Base-by-base conservation (phyloP, 2,797 vertebrate genomes). In the Spea hammondii region DNA sequence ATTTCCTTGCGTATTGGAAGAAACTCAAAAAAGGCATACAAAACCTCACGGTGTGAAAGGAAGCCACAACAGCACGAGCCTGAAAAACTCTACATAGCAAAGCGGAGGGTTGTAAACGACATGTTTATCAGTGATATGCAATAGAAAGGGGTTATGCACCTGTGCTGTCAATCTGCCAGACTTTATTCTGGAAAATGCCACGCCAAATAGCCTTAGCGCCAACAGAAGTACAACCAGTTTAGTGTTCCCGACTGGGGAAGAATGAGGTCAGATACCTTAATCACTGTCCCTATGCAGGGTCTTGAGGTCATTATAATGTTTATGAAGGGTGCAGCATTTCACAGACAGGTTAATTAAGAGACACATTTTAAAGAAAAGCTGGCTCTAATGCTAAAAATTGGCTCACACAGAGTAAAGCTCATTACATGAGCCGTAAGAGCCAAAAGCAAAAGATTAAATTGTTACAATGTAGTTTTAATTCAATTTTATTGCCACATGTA, bases 61-160 rank as follows among this genome's bases (percentile, higher is more conserved):
- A 86, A 84, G 85, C 85, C 83, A 80, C 73, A 76, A 70, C 53
- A 46, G 60, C 83, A 78, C 86, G 86, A 84, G 79, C 70, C 85
- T 83, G 84, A 83, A 85, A 69, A 88, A 32, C 17, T 14, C 6
- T 69, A 69, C 17, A 51, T 9, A 79, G 82, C 79, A 82, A 7
- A 9, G 83, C 2, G 78, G 79, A 84, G 78, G 75, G 9, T 59
- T 64, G 74, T 70, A 12, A 32, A 48, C 55, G 13, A 47, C 47
- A 67, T 3, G 7, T 79, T 84, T 72, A 79, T 83, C 82, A 82
- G 72, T 81, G 83, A 87, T 44, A 79, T 57, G 71, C 50, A 45
- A 66, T 50, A 62, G 50, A 59, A 32, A 70, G 45, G 67, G 60
- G 68, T 72, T 80, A 59, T 72, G 68, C 59, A 75, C n/a, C 59